phyloP scores from a whole-genome alignment of 2,888 invertebrate genomes.

The Scaptomyza cyrtandrae region DNA sequence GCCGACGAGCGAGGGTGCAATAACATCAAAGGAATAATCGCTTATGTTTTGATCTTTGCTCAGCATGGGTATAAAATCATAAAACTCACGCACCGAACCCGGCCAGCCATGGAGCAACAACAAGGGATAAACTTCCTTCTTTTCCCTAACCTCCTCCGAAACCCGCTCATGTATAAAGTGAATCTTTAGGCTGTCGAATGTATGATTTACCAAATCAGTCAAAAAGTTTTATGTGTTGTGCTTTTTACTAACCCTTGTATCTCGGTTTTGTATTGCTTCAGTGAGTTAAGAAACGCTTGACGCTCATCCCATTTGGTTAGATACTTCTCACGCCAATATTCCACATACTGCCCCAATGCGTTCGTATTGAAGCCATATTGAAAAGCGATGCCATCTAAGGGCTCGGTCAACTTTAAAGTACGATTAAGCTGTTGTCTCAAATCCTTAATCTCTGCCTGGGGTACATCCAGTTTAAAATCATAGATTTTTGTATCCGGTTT shows the following conservation, averaged over 20 bases:
- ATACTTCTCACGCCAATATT: constrained; percentile 92
- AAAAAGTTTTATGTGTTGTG: neutral
- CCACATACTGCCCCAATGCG: constrained; percentile 88
- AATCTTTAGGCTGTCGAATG: constrained; percentile 85
- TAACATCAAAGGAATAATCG: constrained; percentile 88
- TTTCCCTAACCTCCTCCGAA: constrained; percentile 84
- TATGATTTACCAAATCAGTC: constrained; percentile 2
- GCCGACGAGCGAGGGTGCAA: constrained; percentile 89
- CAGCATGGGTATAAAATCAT: constrained; percentile 89
- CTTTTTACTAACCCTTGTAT: constrained; percentile 87
- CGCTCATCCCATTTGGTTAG: constrained; percentile 88
- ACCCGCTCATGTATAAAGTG: constrained; percentile 88
- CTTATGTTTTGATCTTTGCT: constrained; percentile 85
- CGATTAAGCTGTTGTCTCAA: constrained; percentile 87
- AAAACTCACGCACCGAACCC: constrained; percentile 92
- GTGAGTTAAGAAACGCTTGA: constrained; percentile 89
- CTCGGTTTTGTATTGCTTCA: constrained; percentile 90
- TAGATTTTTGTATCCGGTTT: constrained; percentile 76
- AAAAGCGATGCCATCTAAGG: constrained; percentile 89
- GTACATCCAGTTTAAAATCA: constrained; percentile 69
- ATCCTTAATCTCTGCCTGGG: constrained; percentile 85
- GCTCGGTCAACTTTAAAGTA: constrained; percentile 85
- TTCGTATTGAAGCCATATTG: constrained; percentile 92
- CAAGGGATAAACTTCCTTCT: constrained; percentile 87
- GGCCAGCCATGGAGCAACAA: constrained; percentile 95